Conservation (phyloP, 2,888 invertebrate genomes). For the Synergus itoensis region DNA sequence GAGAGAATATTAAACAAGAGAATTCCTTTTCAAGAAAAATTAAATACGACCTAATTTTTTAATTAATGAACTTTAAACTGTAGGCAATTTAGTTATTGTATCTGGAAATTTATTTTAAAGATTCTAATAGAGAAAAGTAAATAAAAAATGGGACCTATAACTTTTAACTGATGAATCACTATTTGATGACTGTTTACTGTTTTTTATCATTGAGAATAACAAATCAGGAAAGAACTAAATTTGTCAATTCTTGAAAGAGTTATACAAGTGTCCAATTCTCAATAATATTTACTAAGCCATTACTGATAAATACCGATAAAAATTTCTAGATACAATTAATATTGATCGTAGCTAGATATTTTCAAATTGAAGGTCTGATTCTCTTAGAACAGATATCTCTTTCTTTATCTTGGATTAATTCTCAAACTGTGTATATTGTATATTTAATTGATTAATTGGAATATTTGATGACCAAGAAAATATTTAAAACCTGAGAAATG, state of each 20-base stretch:
- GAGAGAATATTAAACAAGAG: background rate
- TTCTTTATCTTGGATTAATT: background rate
- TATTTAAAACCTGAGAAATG: too few relatives aligned
- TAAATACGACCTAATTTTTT: background rate
- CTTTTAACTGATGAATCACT: background rate
- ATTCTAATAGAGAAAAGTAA: background rate
- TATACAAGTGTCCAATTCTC: background rate
- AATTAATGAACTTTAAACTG: background rate
- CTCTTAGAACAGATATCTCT: background rate
- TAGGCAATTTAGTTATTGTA: background rate
- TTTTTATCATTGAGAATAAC: background rate
- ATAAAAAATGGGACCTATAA: background rate
- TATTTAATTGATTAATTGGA: background rate
- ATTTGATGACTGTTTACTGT: background rate
- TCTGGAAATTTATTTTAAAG: background rate
- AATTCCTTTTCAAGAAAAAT: background rate
- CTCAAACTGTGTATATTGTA: background rate
- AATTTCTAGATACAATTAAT: background rate
- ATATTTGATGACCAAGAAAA: too few relatives aligned
- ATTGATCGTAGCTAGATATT: background rate
- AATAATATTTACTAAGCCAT: background rate
- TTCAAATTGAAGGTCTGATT: background rate
- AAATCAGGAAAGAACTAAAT: background rate
- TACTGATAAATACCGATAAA: background rate
- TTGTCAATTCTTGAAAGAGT: background rate